phyloP scores from a whole-genome alignment of 2,113 vertebrate genomes.

The Suricata suricatta region DNA sequence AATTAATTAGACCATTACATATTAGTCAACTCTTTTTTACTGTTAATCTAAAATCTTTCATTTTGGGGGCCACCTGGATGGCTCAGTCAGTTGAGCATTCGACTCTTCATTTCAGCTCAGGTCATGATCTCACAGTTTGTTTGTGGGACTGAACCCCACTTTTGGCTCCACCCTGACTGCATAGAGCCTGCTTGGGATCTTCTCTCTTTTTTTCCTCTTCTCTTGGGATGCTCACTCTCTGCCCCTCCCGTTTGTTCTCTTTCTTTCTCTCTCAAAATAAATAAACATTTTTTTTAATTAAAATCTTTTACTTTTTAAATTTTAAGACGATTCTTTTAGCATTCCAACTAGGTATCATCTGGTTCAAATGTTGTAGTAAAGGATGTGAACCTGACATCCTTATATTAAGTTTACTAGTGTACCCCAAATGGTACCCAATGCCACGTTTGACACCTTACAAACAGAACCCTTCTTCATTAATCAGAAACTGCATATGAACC shows the following conservation, averaged over 20 bases:
- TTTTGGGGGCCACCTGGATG: neutral
- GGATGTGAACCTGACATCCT: neutral
- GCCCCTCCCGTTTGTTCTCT: too few species aligned
- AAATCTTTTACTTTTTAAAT: neutral
- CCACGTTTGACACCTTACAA: neutral
- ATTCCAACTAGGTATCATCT: neutral
- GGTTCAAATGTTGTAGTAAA: neutral
- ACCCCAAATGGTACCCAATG: neutral
- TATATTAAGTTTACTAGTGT: neutral
- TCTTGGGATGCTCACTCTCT: too few species aligned
- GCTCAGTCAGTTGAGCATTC: too few species aligned
- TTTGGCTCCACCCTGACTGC: too few species aligned
- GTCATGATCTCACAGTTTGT: too few species aligned
- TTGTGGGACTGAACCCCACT: too few species aligned
- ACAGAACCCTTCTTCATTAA: neutral
- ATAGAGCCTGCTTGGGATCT: too few species aligned
- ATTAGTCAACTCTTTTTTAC: neutral
- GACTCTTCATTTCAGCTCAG: too few species aligned
- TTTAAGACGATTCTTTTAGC: neutral
- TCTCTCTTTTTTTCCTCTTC: too few species aligned
- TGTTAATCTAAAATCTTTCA: constrained; percentile 12
- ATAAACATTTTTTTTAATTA: too few species aligned
- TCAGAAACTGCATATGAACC: neutral
- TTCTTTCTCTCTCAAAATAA: too few species aligned
- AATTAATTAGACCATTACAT: neutral